Evolutionary conservation across 1,140 invertebrate species (phyloP).

Genomic region (Drosophila santomea): DNA sequence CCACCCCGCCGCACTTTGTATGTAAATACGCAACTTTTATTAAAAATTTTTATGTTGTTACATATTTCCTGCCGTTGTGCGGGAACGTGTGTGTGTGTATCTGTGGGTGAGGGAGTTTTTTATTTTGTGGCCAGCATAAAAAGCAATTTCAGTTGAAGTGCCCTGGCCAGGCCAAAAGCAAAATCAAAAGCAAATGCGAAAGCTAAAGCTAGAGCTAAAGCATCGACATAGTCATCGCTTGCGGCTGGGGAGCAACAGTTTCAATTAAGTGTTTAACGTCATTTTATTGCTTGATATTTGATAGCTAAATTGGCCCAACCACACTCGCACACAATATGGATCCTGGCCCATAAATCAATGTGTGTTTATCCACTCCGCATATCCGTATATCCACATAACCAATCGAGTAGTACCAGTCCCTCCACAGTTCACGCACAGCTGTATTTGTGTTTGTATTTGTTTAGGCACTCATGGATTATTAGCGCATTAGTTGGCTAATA

Average conservation of each 20-base stretch:
- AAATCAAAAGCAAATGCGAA: no score
- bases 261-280: slow-evolving; percentile 79
- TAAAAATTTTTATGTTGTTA: slow-evolving; percentile 72
- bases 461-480: slow-evolving; percentile 79
- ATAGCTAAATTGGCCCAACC: slow-evolving; percentile 55
- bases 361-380: slow-evolving; percentile 38
- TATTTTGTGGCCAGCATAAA: slow-evolving; percentile 60
- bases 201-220: background rate
- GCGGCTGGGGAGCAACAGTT: slow-evolving; percentile 65
- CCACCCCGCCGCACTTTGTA: slow-evolving; percentile 60
- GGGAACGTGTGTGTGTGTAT: background rate
- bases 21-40: slow-evolving; percentile 80
- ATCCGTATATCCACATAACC: slow-evolving; percentile 6
- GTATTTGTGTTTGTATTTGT: slow-evolving; percentile 70
- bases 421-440: slow-evolving; percentile 13
- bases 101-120: slow-evolving; percentile 29
- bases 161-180: slow-evolving; percentile 32
- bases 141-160: slow-evolving; percentile 68
- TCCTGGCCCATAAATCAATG: slow-evolving; percentile 72
- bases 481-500: slow-evolving; percentile 78
- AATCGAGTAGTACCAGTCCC: slow-evolving; percentile 5
- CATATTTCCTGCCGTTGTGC: slow-evolving; percentile 31
- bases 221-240: slow-evolving; percentile 1
- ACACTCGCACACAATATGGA: slow-evolving; percentile 26
- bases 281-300: slow-evolving; percentile 78